phyloP scores from a whole-genome alignment of 2,113 vertebrate genomes.

The Microtus oregoni region DNA sequence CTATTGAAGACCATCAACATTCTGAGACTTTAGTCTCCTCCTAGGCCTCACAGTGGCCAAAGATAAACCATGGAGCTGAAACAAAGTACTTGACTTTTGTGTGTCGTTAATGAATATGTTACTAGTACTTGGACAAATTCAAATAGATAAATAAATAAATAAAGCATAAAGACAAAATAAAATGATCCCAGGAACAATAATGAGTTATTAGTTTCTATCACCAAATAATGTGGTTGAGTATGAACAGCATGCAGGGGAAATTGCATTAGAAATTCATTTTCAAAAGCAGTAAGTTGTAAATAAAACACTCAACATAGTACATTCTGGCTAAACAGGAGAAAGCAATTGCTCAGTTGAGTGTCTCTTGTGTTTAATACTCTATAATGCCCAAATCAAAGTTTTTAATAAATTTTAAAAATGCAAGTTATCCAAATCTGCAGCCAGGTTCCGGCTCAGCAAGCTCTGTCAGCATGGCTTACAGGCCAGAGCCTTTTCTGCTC shows the following conservation, averaged over 20 bases:
- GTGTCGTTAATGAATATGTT: not conserved
- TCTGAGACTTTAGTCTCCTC: not conserved
- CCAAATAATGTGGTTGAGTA: not conserved
- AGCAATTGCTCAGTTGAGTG: not conserved
- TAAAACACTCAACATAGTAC: not conserved
- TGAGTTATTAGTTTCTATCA: slow-evolving; percentile 24
- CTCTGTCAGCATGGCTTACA: slow-evolving; percentile 51
- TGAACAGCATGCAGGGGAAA: not conserved
- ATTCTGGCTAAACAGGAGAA: not conserved
- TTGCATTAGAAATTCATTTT: not conserved
- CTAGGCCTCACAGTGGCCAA: not conserved
- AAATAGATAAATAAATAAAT: slow-evolving; percentile 9
- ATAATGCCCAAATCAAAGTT: slow-evolving; percentile 73
- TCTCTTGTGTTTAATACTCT: slow-evolving; percentile 45
- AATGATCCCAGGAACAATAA: not conserved
- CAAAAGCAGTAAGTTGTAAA: not conserved
- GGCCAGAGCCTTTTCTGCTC: slow-evolving; percentile 15
- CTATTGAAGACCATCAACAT: not conserved
- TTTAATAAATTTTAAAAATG: slow-evolving; percentile 69
- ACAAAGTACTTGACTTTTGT: not conserved
- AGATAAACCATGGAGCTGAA: not conserved
- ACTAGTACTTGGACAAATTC: not conserved
- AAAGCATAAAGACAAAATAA: not conserved
- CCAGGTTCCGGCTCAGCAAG: slow-evolving; percentile 61
- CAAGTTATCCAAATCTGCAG: slow-evolving; percentile 60